Conservation (phyloP, 2,888 invertebrate genomes). For the Habrosyne pyritoides region DNA sequence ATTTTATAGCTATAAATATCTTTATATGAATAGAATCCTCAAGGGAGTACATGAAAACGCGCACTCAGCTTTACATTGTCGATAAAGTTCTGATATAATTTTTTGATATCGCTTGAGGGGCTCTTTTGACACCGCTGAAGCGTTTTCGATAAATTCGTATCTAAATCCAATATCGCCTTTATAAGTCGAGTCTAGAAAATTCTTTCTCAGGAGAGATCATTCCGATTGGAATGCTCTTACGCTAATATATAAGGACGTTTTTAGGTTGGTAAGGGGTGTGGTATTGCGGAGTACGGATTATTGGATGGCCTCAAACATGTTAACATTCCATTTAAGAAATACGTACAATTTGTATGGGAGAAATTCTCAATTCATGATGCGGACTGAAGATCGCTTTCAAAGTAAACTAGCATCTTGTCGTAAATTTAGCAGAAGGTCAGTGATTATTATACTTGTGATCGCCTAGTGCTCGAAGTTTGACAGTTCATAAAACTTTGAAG, state of each 20-base stretch:
- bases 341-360: too few species aligned
- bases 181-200: conserved; percentile 41
- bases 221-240: conserved; percentile 57
- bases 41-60: conserved; percentile 33
- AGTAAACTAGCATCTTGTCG: too few species aligned
- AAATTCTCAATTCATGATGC: too few species aligned
- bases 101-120: conserved; percentile 65
- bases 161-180: conserved; percentile 66
- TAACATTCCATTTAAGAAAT: too few species aligned
- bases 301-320: neutral
- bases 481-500: too few species aligned
- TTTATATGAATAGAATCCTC: conserved; percentile 29
- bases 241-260: conserved; percentile 28
- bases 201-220: conserved; percentile 50
- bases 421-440: too few species aligned
- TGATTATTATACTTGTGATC: too few species aligned
- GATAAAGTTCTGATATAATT: conserved; percentile 76
- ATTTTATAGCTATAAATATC: conserved; percentile 15
- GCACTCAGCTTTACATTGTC: conserved; percentile 51
- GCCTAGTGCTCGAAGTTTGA: too few species aligned
- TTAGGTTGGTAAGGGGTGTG: neutral
- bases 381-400: too few species aligned
- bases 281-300: neutral
- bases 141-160: conserved; percentile 71
- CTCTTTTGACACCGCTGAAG: conserved; percentile 64